Evolutionary conservation across 2,113 vertebrate species (phyloP), one percentile per base, ranked within the genome.

Genomic region (Microcebus lehilahytsara): DNA sequence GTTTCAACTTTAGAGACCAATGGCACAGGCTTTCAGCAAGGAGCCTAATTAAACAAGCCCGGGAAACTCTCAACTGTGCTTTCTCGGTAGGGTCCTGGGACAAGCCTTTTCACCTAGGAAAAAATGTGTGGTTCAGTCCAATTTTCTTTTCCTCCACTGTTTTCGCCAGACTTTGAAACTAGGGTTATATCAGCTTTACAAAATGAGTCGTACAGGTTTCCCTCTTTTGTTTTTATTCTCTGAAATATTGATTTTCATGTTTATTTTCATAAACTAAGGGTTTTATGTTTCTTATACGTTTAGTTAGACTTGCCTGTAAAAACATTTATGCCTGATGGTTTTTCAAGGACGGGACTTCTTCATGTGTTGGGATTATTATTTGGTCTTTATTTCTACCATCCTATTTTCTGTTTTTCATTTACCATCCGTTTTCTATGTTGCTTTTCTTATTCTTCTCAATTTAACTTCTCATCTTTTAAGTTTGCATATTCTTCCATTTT

Each of bases 1-100:
- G 56, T 75, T 85, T 53, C 51, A 5, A 25, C 49, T 46, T 81
- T 46, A n/a, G 91, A 83, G 67, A 79, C 30, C 51, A 87, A 16
- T 3, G 25, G n/a, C 0, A 6, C 74, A 89, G 71, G 56, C 88
- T 96, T 94, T 96, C 92, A 95, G 95, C 89, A 91, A 92, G 80
- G 20, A 92, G 46, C 25, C 53, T 96, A 85, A 96, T 87, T 85
- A 72, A 88, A 81, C 16, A 80, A 67, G 22, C 22, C 71, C 17
- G 19, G 53, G 19, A 66, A 71, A 74, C 58, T 58, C 37, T 62
- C 46, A n/a, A 34, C 22, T 49, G 9, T 53, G 66, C 51, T 51
- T 56, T 80, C 34, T 5, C 4, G 22, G n/a, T 74, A 80, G 53
- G 37, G 7, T 72, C 13, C 0, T 6, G 3, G 89, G 74, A 83